phyloP scores from a whole-genome alignment of 2,888 invertebrate genomes.

The Leucophenga montana region DNA sequence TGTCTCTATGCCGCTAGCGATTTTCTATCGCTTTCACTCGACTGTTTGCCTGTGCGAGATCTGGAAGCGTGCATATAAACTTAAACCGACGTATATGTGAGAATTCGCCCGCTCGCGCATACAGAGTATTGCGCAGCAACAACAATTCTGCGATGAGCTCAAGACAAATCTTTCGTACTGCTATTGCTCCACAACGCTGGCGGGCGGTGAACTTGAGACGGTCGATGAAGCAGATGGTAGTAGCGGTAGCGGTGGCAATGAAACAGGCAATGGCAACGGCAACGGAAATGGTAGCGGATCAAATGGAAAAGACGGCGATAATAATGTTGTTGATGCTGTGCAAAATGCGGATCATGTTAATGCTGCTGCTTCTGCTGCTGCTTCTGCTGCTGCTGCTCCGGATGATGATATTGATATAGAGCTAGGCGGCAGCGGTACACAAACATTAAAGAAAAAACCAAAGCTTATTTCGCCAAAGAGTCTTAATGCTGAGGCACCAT shows the following conservation, averaged over 20 bases:
- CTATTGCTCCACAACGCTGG: conserved; percentile 69
- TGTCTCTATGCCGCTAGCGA: conserved; percentile 92
- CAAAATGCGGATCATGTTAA: not conserved
- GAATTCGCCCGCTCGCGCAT: conserved; percentile 72
- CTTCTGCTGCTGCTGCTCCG: not conserved
- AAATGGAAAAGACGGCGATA: not conserved
- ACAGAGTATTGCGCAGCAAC: conserved; percentile 71
- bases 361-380: no score
- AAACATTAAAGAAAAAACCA: not conserved
- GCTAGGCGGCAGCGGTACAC: conserved; percentile 21
- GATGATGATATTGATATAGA: not conserved
- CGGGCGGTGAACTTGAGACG: conserved; percentile 67
- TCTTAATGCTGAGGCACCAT: conserved; percentile 61
- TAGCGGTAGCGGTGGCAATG: conserved; percentile 40
- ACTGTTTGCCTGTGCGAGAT: conserved; percentile 96
- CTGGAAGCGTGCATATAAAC: conserved; percentile 96
- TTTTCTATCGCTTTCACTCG: conserved; percentile 95
- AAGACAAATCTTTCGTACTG: conserved; percentile 70
- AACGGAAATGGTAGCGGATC: conserved; percentile 19
- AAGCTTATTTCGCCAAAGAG: conserved; percentile 57
- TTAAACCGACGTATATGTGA: conserved; percentile 90
- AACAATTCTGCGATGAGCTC: conserved; percentile 70
- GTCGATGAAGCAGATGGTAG: conserved; percentile 67
- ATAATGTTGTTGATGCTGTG: not conserved
- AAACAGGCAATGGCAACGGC: conserved; percentile 37